Conservation (phyloP, 30 jellyfish, hydroid and myxozoan species). For the Phacellophora camtschatica region DNA sequence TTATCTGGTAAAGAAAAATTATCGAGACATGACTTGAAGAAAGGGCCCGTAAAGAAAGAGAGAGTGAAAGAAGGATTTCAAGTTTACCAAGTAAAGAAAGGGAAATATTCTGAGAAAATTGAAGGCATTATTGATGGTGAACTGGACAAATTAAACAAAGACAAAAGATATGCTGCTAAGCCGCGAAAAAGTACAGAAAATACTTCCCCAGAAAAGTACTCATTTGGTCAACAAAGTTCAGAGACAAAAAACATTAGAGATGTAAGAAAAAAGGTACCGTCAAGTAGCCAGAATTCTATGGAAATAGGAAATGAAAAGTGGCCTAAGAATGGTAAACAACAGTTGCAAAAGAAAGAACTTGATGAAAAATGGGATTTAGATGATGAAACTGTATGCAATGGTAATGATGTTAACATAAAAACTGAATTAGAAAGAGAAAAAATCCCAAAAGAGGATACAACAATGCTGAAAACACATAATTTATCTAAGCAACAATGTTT, state of each 20-base stretch:
- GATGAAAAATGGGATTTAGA: background rate
- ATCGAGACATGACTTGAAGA: background rate
- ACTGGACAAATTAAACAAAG: background rate
- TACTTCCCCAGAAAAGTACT: background rate
- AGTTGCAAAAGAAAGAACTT: background rate
- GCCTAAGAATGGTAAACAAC: no score
- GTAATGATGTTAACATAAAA: background rate
- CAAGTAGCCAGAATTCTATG: no score
- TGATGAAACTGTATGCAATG: background rate
- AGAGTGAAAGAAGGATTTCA: conserved; percentile 22
- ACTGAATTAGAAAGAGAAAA: background rate
- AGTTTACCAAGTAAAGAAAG: conserved; percentile 34
- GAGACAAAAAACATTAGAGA: background rate
- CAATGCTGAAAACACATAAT: background rate
- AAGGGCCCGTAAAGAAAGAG: background rate
- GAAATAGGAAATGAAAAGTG: background rate
- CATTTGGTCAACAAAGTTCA: background rate
- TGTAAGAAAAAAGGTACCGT: background rate
- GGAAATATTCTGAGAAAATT: conserved; percentile 41
- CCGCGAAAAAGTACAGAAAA: background rate
- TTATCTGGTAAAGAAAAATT: background rate
- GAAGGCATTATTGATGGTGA: background rate
- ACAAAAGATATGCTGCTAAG: background rate
- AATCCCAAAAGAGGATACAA: background rate
- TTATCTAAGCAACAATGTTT: background rate